Percentiles rank a stretch among this genome's conserved stretches.
Conservation (phyloP, 2,888 invertebrate genomes). For the Mythimna loreyi region DNA sequence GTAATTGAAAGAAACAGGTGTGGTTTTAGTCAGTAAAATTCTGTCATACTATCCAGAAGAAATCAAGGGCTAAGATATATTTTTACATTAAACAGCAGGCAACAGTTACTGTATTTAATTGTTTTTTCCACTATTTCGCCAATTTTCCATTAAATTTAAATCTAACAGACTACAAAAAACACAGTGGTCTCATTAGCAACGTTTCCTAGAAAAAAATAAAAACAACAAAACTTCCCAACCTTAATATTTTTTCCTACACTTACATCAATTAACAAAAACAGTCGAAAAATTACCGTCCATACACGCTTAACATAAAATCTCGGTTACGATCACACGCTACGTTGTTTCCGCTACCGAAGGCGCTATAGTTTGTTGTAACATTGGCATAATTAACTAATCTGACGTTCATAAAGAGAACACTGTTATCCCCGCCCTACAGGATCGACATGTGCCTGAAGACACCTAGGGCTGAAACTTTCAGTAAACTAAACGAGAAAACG, state of each 20-base stretch:
- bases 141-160: no score
- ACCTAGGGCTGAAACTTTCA: slow-evolving; percentile 43
- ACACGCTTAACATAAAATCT: background rate
- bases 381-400: slow-evolving; percentile 57
- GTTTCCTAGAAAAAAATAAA: background rate
- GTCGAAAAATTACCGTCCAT: background rate
- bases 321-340: slow-evolving; percentile 16
- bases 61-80: no score
- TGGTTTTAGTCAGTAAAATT: no score
- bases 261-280: slow-evolving; percentile 10
- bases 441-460: slow-evolving; percentile 20
- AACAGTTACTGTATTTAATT: no score
- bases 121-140: no score
- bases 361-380: slow-evolving; percentile 2
- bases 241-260: background rate
- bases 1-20: no score
- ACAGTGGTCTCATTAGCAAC: no score
- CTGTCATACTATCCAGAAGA: no score
- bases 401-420: slow-evolving; percentile 37
- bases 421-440: slow-evolving; percentile 39
- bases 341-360: slow-evolving; percentile 13
- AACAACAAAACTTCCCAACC: background rate
- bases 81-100: no score
- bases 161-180: no score
- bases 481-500: slow-evolving; percentile 17